These are phyloP conservation scores for Tipula vernalis DNA, from an alignment of 2,888 invertebrate species.

Conservation along the genomic window DNA sequence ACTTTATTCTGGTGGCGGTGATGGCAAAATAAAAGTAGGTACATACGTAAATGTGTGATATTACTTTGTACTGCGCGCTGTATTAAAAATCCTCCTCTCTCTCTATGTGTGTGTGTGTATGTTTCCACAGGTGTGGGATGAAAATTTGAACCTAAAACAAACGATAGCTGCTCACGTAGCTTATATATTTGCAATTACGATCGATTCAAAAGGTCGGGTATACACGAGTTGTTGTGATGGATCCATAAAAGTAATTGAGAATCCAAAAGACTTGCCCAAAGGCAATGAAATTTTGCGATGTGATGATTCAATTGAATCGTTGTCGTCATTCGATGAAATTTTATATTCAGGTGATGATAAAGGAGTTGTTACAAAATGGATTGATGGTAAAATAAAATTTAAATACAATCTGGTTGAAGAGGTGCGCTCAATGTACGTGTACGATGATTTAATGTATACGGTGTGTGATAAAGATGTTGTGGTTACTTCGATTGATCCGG, in stretches of 20 bases:
- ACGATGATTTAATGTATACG: slow-evolving; percentile 29
- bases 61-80: not conserved
- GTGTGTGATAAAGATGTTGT: slow-evolving; percentile 33
- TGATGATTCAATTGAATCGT: slow-evolving; percentile 30
- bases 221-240: slow-evolving; percentile 35
- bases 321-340: slow-evolving; percentile 26
- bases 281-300: slow-evolving; percentile 26
- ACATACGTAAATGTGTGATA: slow-evolving; percentile 15
- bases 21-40: slow-evolving; percentile 34
- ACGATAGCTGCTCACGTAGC: slow-evolving; percentile 29
- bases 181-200: slow-evolving; percentile 30
- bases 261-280: slow-evolving; percentile 25
- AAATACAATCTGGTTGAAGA: slow-evolving; percentile 34
- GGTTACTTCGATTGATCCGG: slow-evolving; percentile 24
- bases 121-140: slow-evolving; percentile 30
- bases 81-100: not conserved
- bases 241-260: slow-evolving; percentile 27
- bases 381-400: slow-evolving; percentile 31
- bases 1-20: slow-evolving; percentile 33
- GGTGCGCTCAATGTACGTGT: slow-evolving; percentile 31
- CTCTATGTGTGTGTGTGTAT: too few relatives aligned
- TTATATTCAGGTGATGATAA: slow-evolving; percentile 34
- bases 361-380: slow-evolving; percentile 32
- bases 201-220: slow-evolving; percentile 30
- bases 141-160: slow-evolving; percentile 26